Conservation (phyloP, 2,888 invertebrate species). For the Scaptomyza caliginosa region DNA sequence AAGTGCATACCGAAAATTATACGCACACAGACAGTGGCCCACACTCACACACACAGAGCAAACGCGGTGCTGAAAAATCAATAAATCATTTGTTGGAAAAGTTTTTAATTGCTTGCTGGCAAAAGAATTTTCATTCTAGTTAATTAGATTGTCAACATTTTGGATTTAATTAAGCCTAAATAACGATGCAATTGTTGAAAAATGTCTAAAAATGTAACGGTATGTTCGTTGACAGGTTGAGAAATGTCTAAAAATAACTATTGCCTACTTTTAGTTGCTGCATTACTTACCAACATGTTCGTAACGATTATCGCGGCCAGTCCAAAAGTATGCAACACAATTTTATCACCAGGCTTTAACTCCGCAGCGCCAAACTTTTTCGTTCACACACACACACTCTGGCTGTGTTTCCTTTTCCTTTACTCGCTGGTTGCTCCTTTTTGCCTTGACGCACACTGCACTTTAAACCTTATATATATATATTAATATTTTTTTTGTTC, state of each 20-base stretch:
- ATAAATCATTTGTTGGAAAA: slow-evolving; percentile 75
- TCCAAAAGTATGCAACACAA: slow-evolving; percentile 62
- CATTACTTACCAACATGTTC: slow-evolving; percentile 72
- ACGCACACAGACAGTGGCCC: slow-evolving; percentile 57
- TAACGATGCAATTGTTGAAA: not conserved
- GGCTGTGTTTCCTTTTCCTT: not conserved
- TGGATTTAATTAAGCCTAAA: not conserved
- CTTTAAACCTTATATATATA: slow-evolving; percentile 33
- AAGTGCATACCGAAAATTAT: slow-evolving; percentile 77
- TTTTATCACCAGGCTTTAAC: slow-evolving; percentile 24
- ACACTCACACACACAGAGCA: slow-evolving; percentile 38
- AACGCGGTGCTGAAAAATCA: slow-evolving; percentile 74
- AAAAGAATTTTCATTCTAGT: not conserved
- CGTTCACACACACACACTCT: too few species aligned
- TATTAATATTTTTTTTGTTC: not conserved
- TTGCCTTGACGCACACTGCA: slow-evolving; percentile 34
- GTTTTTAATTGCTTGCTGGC: slow-evolving; percentile 48
- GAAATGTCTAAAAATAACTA: not conserved
- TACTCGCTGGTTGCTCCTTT: slow-evolving; percentile 15
- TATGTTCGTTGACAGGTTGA: not conserved
- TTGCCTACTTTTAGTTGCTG: slow-evolving; percentile 32
- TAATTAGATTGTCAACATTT: slow-evolving; percentile 4
- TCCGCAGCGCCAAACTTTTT: slow-evolving; percentile 13
- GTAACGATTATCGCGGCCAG: slow-evolving; percentile 54
- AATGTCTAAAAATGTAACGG: not conserved